Conservation (phyloP, 2,113 vertebrate genomes). For the Callorhinus ursinus region DNA sequence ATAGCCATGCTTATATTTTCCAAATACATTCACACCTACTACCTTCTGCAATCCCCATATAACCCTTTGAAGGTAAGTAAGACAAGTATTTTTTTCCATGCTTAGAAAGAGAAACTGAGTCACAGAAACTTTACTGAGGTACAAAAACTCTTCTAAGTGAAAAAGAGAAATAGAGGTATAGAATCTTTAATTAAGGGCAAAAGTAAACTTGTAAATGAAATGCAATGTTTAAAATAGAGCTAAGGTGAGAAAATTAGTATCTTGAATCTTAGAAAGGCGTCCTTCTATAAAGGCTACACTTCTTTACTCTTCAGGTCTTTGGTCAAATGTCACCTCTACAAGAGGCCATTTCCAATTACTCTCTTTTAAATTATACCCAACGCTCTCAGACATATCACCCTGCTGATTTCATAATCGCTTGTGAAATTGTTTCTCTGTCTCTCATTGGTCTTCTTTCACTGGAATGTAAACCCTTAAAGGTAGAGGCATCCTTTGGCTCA, state of each 20-base stretch:
- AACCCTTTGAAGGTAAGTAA: background rate
- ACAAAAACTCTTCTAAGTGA: background rate
- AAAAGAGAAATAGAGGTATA: background rate
- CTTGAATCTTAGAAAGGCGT: background rate
- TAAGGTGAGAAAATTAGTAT: background rate
- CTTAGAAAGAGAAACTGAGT: background rate
- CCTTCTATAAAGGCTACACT: background rate
- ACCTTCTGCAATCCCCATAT: background rate
- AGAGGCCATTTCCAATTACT: background rate
- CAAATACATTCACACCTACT: background rate
- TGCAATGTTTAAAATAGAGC: background rate
- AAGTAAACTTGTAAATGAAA: slow-evolving; percentile 11
- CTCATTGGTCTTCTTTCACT: background rate
- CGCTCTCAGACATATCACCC: background rate
- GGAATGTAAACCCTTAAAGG: background rate
- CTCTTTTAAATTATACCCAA: background rate
- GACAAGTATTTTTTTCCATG: background rate
- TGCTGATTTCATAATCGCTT: background rate
- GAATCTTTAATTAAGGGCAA: background rate
- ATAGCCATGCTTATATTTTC: background rate
- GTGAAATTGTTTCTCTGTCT: background rate
- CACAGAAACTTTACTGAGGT: background rate
- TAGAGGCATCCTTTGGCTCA: background rate
- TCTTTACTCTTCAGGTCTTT: background rate
- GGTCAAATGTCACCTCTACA: background rate